phyloP scores from a whole-genome alignment of 2,113 vertebrate species.

The Hypanus sabinus region DNA sequence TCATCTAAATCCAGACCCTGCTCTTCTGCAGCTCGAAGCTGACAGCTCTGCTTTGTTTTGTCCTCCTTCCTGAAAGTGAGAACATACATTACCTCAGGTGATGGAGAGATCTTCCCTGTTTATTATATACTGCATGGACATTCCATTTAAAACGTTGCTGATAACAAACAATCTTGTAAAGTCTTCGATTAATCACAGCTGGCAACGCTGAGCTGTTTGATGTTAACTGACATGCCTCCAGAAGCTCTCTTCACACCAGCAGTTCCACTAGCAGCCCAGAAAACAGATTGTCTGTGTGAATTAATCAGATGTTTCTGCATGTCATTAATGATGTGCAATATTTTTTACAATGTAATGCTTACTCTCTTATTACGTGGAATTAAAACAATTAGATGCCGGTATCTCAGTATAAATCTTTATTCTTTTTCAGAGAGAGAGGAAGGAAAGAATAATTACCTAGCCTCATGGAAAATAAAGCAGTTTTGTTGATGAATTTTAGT shows the following conservation, averaged over 20 bases:
- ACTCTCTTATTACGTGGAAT: conserved; percentile 32
- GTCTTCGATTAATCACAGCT: conserved; percentile 38
- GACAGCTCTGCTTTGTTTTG: conserved; percentile 28
- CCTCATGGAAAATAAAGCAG: conserved; percentile 49
- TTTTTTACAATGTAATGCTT: conserved; percentile 38
- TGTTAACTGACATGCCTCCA: conserved; percentile 38
- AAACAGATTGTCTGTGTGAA: conserved; percentile 37
- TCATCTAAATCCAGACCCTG: background rate
- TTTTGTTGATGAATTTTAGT: conserved; percentile 55
- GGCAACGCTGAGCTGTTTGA: conserved; percentile 37
- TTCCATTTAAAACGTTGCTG: conserved; percentile 37
- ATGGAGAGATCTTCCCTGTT: conserved; percentile 37
- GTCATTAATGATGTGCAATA: conserved; percentile 38
- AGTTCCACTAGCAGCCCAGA: conserved; percentile 34
- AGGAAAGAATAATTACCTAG: conserved; percentile 48
- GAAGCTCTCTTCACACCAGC: conserved; percentile 37
- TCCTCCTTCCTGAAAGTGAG: conserved; percentile 23
- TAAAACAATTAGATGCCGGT: conserved; percentile 29
- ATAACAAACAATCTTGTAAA: conserved; percentile 38
- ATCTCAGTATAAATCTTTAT: conserved; percentile 12
- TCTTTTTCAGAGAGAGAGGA: background rate
- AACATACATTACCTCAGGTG: conserved; percentile 37
- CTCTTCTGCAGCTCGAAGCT: background rate
- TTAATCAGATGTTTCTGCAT: conserved; percentile 38
- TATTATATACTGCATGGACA: conserved; percentile 35